Evolutionary conservation across 2,113 vertebrate species (phyloP).

Genomic region (Chlorodrepanis virens): DNA sequence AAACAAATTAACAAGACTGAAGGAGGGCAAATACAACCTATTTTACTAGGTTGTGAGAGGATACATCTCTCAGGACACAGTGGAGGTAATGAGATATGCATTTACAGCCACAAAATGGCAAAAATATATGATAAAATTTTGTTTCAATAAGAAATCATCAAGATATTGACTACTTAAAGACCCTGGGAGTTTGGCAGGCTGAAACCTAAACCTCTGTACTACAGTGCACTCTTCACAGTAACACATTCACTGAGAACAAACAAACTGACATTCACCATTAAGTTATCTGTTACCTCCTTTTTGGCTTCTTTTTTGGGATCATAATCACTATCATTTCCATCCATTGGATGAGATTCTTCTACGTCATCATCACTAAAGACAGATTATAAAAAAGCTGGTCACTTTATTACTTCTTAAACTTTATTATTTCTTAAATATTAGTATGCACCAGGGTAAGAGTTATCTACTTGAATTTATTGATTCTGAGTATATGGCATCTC

Average conservation of each 20-base stretch:
- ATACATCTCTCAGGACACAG: neutral
- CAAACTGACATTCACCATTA: conserved; percentile 52
- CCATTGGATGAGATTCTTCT: conserved; percentile 89
- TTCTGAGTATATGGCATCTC: neutral
- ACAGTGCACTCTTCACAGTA: neutral
- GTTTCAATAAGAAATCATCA: neutral
- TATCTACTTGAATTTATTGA: neutral
- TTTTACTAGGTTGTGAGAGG: neutral
- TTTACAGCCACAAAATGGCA: neutral
- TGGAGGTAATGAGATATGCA: neutral
- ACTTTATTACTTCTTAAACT: neutral
- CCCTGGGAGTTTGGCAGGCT: neutral
- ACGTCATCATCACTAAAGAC: conserved; percentile 89
- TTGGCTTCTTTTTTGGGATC: conserved; percentile 96
- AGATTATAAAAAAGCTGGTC: conserved; percentile 37
- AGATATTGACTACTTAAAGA: neutral
- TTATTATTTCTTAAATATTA: neutral
- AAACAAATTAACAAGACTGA: neutral
- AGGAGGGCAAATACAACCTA: neutral
- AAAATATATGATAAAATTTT: neutral
- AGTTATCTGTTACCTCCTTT: conserved; percentile 87
- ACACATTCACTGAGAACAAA: neutral
- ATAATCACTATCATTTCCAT: conserved; percentile 94
- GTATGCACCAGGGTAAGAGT: neutral
- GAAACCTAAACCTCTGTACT: neutral